Base-by-base conservation (phyloP, 2,888 invertebrate genomes). In the Tachina lurida region DNA sequence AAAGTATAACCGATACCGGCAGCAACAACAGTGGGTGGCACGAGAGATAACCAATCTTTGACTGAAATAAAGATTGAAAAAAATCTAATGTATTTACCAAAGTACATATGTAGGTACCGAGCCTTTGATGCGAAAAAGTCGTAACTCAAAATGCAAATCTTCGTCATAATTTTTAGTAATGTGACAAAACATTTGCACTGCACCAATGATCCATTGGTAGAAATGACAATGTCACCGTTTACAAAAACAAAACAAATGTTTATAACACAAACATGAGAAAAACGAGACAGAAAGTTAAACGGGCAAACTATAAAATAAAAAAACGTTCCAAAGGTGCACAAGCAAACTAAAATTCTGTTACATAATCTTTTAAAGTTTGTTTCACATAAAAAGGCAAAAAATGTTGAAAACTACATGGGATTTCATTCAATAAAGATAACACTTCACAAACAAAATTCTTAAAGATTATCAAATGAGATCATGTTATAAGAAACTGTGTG, bases 1-100 rank as follows among this genome's bases (percentile, higher is more conserved):
- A 96, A 95, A 88, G 96, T 95, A 91, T 97, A 98, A 3, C 96
- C 96, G 65, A 97, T 90, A 13, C 98, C 97, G 58, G 96, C 97
- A 67, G 97, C 93, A 43, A 95, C 94, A 3, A 96, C 95, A 43
- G 96, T 96, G 75, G 98, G 97, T 54, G 98, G 98, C 74, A 98
- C 93, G 60, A 98, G 93, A 15, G 95, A 93, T 17, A 96, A 88
- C 97, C 97, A 97, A 90, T 98, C 98, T 91, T 93, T 95, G 82
- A 97, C 97, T 97, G 93, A 87, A 95, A 95, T 87, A 58, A 49
- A 63, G 15, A 31, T 22, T 22, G 22, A 49, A n/a, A n/a, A n/a
- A n/a, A n/a, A n/a, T n/a, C n/a, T n/a, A n/a, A n/a, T n/a, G n/a
- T n/a, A n/a, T n/a, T n/a, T n/a, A 49, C 49, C 5, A n/a, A 49